These are phyloP conservation scores for human (Homo sapiens) DNA, from an alignment of 2,113 vertebrate genomes.

Conservation along the genomic window DNA sequence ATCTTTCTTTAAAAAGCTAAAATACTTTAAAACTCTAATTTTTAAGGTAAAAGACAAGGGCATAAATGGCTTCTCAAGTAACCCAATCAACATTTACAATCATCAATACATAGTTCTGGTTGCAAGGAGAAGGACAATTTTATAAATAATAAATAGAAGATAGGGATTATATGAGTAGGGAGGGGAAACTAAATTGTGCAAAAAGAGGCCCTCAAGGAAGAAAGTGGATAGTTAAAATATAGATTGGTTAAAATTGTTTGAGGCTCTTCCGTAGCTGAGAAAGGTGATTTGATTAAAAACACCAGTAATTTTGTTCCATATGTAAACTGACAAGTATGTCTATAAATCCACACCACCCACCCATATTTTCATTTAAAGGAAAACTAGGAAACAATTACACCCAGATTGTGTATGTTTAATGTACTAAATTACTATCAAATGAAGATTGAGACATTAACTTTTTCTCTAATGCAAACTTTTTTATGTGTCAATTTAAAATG, in stretches of 20 bases:
- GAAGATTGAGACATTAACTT: not conserved
- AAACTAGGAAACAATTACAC: not conserved
- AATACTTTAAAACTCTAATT: not conserved
- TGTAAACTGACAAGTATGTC: not conserved
- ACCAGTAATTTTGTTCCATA: not conserved
- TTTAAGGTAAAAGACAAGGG: not conserved
- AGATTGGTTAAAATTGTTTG: not conserved
- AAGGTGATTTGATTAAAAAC: not conserved
- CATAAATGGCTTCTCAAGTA: not conserved
- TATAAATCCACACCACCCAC: not conserved
- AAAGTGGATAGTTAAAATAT: not conserved
- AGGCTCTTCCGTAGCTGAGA: not conserved
- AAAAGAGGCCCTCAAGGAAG: not conserved
- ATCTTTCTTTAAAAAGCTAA: constrained; percentile 12
- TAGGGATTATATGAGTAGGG: not conserved
- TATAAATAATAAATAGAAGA: constrained; percentile 58
- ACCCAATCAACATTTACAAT: constrained; percentile 5
- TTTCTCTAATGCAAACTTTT: constrained; percentile 3
- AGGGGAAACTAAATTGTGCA: not conserved
- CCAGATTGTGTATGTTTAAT: not conserved
- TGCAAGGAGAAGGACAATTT: constrained; percentile 42
- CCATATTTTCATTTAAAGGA: constrained; percentile 1
- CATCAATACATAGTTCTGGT: constrained; percentile 48
- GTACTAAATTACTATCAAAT: not conserved
- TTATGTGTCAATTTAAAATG: not conserved